These are phyloP conservation scores for Ryuthela nishihirai DNA, from an alignment of 2,888 invertebrate species.

Conservation along the genomic window DNA sequence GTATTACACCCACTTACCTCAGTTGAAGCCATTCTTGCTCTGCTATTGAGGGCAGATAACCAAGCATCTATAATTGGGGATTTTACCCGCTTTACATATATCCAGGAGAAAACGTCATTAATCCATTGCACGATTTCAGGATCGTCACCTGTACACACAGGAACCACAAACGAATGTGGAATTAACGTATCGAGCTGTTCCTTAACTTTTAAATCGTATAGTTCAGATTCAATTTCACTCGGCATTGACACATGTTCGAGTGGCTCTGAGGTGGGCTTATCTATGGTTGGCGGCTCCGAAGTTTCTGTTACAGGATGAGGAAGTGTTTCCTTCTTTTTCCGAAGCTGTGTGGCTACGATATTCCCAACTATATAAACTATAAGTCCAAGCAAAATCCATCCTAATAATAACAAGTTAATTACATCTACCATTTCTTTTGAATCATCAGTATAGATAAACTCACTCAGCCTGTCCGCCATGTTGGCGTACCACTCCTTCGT, in stretches of 20 bases:
- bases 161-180: conserved; percentile 3
- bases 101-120: conserved; percentile 21
- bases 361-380: conserved; percentile 29
- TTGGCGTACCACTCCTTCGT: conserved; percentile 23
- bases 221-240: background rate
- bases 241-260: conserved; percentile 19
- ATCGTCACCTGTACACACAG: conserved; percentile 13
- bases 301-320: conserved; percentile 5
- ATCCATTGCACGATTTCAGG: conserved; percentile 22
- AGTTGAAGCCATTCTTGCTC: conserved; percentile 21
- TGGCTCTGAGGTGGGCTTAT: too few species aligned
- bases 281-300: too few species aligned
- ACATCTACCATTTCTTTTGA: conserved; percentile 30
- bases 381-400: conserved; percentile 32
- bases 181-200: too few species aligned
- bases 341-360: conserved; percentile 26
- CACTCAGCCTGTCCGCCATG: conserved; percentile 35
- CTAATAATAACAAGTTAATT: conserved; percentile 31
- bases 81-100: conserved; percentile 17
- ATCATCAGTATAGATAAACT: conserved; percentile 28
- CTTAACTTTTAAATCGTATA: too few species aligned
- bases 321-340: conserved; percentile 15
- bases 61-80: conserved; percentile 25
- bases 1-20: conserved; percentile 15
- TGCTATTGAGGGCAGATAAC: conserved; percentile 22